Percentiles rank a stretch among this genome's conserved stretches.
phyloP scores from a whole-genome alignment of 1,140 invertebrate species.

The Drosophila albomicans region DNA sequence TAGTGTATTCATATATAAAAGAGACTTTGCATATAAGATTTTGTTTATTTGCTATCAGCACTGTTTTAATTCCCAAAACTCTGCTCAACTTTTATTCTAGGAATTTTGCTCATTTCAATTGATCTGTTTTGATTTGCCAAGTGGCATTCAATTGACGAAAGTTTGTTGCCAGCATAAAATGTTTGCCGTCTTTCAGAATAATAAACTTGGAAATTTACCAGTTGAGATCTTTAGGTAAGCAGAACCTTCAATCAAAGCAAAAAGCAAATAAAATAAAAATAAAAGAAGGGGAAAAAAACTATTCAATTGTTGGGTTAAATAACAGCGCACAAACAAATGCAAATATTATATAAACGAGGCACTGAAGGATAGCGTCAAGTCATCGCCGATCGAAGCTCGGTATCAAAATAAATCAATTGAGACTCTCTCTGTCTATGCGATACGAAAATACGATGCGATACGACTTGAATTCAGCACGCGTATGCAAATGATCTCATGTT shows the following conservation, averaged over 20 bases:
- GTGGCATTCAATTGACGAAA: not conserved
- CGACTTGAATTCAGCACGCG: slow-evolving; percentile 29
- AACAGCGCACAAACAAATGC: slow-evolving; percentile 9
- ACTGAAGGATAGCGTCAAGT: slow-evolving; percentile 24
- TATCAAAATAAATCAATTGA: slow-evolving; percentile 63
- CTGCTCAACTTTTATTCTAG: not conserved
- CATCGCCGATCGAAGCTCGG: slow-evolving; percentile 13
- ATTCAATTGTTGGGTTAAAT: not conserved
- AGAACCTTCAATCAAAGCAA: slow-evolving; percentile 2
- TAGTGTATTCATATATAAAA: not conserved
- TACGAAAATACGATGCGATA: slow-evolving; percentile 28
- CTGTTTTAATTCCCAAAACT: not conserved
- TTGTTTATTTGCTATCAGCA: not conserved
- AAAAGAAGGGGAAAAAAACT: not conserved
- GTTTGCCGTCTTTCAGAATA: not conserved
- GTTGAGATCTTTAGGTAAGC: not conserved
- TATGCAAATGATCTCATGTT: slow-evolving; percentile 73
- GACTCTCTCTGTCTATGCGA: slow-evolving; percentile 12
- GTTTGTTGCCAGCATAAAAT: not conserved
- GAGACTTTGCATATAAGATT: not conserved
- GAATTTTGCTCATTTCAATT: not conserved
- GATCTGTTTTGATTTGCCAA: slow-evolving; percentile 15
- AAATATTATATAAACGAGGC: slow-evolving; percentile 34
- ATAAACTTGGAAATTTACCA: not conserved
- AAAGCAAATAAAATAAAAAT: not conserved